Conservation (phyloP, 2,797 vertebrate genomes). For the Sebastiscus albofasciatus region DNA sequence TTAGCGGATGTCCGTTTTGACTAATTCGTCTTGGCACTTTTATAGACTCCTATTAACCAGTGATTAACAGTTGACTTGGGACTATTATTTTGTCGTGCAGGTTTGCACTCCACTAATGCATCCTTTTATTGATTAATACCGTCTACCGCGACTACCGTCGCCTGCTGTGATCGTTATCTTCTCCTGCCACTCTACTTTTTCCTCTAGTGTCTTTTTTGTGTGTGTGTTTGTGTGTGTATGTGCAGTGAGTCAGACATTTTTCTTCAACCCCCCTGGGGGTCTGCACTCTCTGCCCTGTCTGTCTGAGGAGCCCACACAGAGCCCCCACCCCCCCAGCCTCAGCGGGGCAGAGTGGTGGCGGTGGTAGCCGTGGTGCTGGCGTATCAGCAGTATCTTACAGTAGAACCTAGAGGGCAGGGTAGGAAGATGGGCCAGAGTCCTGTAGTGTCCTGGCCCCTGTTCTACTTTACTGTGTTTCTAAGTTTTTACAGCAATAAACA, state of each 20-base stretch:
- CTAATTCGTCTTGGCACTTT: constrained; percentile 1
- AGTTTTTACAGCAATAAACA: constrained; percentile 20
- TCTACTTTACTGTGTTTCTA: constrained; percentile 16
- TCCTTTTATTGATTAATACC: constrained; percentile 33
- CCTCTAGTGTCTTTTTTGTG: background rate
- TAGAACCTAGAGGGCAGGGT: background rate
- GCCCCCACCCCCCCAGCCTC: background rate
- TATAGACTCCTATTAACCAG: constrained; percentile 11
- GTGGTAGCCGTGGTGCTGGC: background rate
- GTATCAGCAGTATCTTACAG: constrained; percentile 18
- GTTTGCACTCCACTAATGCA: constrained; percentile 15
- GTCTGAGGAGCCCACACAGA: constrained; percentile 46
- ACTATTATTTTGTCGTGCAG: background rate
- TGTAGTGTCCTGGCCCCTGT: constrained; percentile 5
- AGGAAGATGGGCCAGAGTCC: background rate
- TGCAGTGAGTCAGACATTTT: constrained; percentile 50
- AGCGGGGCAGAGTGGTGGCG: background rate
- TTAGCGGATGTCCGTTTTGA: background rate
- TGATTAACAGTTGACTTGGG: constrained; percentile 9
- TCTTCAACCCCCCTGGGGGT: constrained; percentile 35
- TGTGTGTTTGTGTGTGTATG: background rate
- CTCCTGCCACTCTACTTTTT: constrained; percentile 8
- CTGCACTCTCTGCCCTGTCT: constrained; percentile 30
- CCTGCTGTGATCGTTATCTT: constrained; percentile 11
- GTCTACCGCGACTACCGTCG: background rate